phyloP scores from a whole-genome alignment of 2,797 vertebrate species.

The Onychomys leucogaster region DNA sequence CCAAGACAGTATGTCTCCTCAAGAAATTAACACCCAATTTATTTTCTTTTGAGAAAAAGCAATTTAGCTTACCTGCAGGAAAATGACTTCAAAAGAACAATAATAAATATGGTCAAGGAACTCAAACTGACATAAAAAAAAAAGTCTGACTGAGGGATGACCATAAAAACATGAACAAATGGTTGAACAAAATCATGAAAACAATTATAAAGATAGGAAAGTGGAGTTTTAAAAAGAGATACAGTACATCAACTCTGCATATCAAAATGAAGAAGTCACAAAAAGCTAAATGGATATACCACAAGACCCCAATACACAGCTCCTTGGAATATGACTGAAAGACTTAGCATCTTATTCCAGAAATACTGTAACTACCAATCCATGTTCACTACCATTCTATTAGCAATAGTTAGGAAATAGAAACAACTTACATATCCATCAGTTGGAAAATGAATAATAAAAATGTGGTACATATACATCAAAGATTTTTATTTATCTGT shows the following conservation, averaged over 20 bases:
- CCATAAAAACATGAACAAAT: too few relatives aligned
- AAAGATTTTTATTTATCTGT: neutral
- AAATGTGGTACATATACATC: neutral
- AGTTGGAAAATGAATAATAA: neutral
- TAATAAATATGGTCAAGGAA: neutral
- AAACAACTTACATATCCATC: neutral
- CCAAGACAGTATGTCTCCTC: neutral
- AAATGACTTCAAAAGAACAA: neutral
- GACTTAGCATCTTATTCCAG: neutral
- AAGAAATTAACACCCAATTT: neutral
- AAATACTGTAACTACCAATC: neutral
- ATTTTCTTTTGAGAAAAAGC: neutral
- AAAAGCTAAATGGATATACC: neutral
- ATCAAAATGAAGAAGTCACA: neutral
- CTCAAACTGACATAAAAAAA: neutral
- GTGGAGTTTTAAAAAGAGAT: neutral
- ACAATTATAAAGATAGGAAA: neutral
- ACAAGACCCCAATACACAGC: neutral
- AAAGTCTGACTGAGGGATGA: too few relatives aligned
- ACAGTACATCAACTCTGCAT: too few relatives aligned
- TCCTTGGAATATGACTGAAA: neutral
- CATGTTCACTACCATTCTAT: too few relatives aligned
- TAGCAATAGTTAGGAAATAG: neutral
- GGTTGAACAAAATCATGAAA: neutral
- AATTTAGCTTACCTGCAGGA: neutral